Base-by-base conservation (phyloP, 1,140 invertebrate species). In the Augochlora pura region DNA sequence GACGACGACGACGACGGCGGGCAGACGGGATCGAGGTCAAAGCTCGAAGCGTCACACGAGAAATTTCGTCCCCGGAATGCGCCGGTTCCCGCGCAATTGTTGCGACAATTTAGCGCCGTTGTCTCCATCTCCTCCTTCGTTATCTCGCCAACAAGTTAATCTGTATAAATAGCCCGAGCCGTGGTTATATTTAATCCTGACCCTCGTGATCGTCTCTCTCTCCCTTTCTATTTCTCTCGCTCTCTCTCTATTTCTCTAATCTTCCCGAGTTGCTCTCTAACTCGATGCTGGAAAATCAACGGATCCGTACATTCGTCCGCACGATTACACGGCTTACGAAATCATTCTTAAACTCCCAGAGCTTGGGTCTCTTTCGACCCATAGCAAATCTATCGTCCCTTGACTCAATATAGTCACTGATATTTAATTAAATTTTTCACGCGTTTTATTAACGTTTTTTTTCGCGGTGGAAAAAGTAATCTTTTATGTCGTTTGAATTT, bases 161-260 rank as follows among this genome's bases (percentile, higher is more conserved):
- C 91, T 91, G 91, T 91, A 92, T 92, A 92, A 92, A 92, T 92
- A 92, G 91, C 90, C 39, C 87, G 88, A 91, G 89, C 88, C 87
- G 89, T 76, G 88, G 91, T 91, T 92, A 92, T 91, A 92, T 92
- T 91, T 92, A 92, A 92, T 92, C 90, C 90, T 92, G 89, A 91
- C 90, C 91, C 89, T 91, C 90, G 89, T 83, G 82, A 62, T 86
- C 80, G 79, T 76, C 64, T 57, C 21, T 57, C 21, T n/a, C 18
- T 57, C 52, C 7, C 21, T 8, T 4, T 52, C 49, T 52, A 0
- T 18, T 3, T 52, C 49, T 18, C 18, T 52, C 16, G 18, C 14
- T 18, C 18, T 52, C 2, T 52, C 49, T 52, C 18, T 52, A 14
- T 52, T 16, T 0, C 49, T 18, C 49, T 52, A 52, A 52, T n/a